Evolutionary conservation across 2,888 invertebrate species (phyloP).

Genomic region (Nysson spinosus): DNA sequence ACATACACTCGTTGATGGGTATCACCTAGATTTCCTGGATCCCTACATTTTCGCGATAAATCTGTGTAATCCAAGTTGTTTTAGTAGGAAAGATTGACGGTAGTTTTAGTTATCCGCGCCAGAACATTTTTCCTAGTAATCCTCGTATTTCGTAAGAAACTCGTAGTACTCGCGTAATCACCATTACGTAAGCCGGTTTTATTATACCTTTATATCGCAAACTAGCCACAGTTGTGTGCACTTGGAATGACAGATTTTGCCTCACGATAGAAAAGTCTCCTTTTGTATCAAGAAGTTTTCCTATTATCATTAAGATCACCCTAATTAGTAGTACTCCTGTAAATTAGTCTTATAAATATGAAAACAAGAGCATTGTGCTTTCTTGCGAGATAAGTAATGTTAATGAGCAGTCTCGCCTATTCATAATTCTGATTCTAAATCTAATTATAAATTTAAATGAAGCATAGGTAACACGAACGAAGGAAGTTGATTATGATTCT

Average conservation of each 20-base stretch:
- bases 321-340: too few species aligned
- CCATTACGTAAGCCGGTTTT: constrained; percentile 32
- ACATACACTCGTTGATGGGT: too few species aligned
- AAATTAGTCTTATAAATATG: too few species aligned
- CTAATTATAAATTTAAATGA: too few species aligned
- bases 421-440: too few species aligned
- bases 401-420: too few species aligned
- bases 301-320: too few species aligned
- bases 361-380: too few species aligned
- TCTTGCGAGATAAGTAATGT: too few species aligned
- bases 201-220: constrained; percentile 19
- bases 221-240: constrained; percentile 13
- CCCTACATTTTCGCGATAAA: constrained; percentile 15
- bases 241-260: background rate
- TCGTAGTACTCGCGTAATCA: constrained; percentile 21
- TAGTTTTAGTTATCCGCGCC: constrained; percentile 4
- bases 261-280: background rate
- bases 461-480: too few species aligned
- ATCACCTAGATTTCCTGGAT: background rate
- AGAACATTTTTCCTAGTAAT: constrained; percentile 24
- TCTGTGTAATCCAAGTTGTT: constrained; percentile 12
- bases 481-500: too few species aligned
- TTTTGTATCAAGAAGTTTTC: background rate
- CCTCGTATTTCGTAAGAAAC: constrained; percentile 31
- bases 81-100: constrained; percentile 20